These are phyloP conservation scores for Siniperca scherzeri DNA, from an alignment of 2,797 vertebrate genomes.

Conservation along the genomic window DNA sequence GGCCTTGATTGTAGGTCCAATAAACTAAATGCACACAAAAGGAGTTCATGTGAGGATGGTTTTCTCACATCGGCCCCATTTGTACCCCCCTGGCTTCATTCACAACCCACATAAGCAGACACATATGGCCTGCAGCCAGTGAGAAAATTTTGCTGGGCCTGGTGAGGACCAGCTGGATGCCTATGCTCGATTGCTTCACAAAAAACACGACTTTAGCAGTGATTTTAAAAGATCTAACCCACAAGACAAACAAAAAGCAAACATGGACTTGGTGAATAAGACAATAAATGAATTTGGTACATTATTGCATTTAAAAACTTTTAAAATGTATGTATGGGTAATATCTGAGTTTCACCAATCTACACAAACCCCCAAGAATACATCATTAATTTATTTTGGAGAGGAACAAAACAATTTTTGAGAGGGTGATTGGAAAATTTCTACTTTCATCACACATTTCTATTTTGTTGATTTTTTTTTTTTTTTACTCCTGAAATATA, in stretches of 20 bases:
- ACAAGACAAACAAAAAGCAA: slow-evolving; percentile 1
- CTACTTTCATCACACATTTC: background rate
- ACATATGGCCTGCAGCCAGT: slow-evolving; percentile 27
- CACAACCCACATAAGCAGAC: slow-evolving; percentile 29
- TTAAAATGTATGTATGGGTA: background rate
- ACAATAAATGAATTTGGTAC: background rate
- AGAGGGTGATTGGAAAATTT: background rate
- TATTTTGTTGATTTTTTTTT: background rate
- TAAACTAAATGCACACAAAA: slow-evolving; percentile 18
- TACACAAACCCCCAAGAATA: background rate
- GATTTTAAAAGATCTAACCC: background rate
- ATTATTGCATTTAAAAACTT: background rate
- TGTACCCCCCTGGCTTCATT: slow-evolving; percentile 33
- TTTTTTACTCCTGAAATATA: background rate
- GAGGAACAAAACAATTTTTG: background rate
- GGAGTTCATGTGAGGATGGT: slow-evolving; percentile 9
- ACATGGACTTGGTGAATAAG: background rate
- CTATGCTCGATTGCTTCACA: background rate
- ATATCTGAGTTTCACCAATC: background rate
- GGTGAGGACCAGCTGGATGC: slow-evolving; percentile 27
- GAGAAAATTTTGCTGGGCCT: slow-evolving; percentile 4
- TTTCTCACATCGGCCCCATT: slow-evolving; percentile 27
- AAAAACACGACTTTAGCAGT: background rate
- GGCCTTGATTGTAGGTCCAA: slow-evolving; percentile 15
- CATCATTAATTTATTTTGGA: background rate